These are phyloP conservation scores for Dicyrtoma fusca DNA, from an alignment of 2,888 invertebrate genomes.

Conservation along the genomic window DNA sequence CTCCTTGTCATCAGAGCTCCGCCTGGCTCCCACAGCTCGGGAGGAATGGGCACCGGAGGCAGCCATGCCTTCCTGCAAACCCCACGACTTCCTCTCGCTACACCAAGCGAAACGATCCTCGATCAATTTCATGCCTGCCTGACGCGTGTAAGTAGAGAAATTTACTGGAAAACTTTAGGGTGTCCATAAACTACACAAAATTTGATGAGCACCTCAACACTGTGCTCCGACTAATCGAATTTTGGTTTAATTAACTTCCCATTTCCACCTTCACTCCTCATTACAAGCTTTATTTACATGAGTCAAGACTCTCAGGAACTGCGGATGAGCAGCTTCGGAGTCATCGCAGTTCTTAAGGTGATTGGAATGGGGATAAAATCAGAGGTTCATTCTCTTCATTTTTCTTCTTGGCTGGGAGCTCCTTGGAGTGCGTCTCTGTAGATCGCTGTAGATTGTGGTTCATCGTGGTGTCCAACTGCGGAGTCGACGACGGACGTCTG, in stretches of 20 bases:
- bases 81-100: conserved; percentile 40
- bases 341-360: too few species aligned
- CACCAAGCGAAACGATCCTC: conserved; percentile 52
- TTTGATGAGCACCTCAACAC: conserved; percentile 52
- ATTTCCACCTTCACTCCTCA: conserved; percentile 39
- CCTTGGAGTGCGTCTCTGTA: too few species aligned
- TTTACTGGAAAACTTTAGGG: conserved; percentile 56
- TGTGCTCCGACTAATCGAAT: conserved; percentile 50
- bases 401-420: too few species aligned
- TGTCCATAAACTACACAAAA: conserved; percentile 54
- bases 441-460: too few species aligned
- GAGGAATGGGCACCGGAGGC: conserved; percentile 20
- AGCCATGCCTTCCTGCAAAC: conserved; percentile 35
- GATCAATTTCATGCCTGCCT: conserved; percentile 56
- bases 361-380: too few species aligned
- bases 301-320: too few species aligned
- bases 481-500: too few species aligned
- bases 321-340: too few species aligned
- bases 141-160: conserved; percentile 55
- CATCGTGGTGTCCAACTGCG: too few species aligned
- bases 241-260: conserved; percentile 56
- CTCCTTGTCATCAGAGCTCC: conserved; percentile 56
- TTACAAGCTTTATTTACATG: conserved; percentile 20
- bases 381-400: too few species aligned
- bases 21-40: conserved; percentile 42